These are phyloP conservation scores for Saimiri boliviensis DNA, from an alignment of 2,113 vertebrate genomes.

Conservation along the genomic window DNA sequence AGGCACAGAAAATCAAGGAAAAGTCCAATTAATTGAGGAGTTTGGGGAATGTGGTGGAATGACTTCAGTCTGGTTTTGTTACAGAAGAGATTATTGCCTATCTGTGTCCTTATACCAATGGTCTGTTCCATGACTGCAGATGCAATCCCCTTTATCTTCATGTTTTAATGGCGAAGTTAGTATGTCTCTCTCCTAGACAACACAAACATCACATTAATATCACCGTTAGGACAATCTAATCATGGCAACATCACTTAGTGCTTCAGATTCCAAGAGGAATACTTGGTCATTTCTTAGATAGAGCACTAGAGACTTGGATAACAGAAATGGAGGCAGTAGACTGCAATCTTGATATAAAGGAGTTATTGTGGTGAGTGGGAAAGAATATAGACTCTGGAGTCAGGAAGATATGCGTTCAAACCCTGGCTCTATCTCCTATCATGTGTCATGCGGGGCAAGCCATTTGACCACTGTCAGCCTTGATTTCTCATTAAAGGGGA, in stretches of 20 bases:
- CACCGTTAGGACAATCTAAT: neutral
- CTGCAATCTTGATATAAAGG: neutral
- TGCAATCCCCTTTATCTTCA: neutral
- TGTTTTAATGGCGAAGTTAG: neutral
- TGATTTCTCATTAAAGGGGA: neutral
- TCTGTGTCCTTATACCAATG: neutral
- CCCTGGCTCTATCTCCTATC: neutral
- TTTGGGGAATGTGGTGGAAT: neutral
- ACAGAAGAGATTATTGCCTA: neutral
- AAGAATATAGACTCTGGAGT: neutral
- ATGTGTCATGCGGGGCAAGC: neutral
- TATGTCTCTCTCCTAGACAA: neutral
- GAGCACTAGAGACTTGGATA: neutral
- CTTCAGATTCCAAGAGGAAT: neutral
- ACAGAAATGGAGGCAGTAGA: neutral
- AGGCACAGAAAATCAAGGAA: neutral
- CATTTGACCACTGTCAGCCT: neutral
- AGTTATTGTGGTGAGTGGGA: neutral
- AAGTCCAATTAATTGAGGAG: neutral
- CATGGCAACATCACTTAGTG: neutral
- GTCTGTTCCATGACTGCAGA: neutral
- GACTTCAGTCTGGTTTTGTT: neutral
- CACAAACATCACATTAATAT: neutral
- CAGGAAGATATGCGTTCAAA: neutral
- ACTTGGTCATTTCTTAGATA: neutral